A percentile compares a stretch with the other conserved stretches of the same genome.
Conservation (phyloP, 1,140 invertebrate species). For the Meloidogyne hapla region DNA sequence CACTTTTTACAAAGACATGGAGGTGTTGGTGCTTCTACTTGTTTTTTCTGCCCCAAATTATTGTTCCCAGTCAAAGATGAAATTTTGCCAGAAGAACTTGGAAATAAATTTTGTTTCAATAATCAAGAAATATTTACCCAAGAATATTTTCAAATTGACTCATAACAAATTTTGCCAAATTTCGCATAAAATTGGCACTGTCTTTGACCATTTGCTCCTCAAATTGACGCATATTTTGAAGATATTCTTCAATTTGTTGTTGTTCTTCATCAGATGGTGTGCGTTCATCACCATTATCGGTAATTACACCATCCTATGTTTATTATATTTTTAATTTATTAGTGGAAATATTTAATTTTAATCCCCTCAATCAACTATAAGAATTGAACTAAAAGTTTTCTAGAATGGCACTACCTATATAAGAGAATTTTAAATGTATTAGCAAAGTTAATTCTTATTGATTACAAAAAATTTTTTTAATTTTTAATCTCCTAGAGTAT, state of each 20-base stretch:
- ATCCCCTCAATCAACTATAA: too few relatives aligned
- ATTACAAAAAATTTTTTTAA: too few relatives aligned
- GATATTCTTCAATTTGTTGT: not conserved
- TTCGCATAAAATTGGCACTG: not conserved
- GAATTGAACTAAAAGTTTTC: too few relatives aligned
- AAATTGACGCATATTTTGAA: not conserved
- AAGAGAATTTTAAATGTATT: too few relatives aligned
- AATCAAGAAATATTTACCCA: not conserved
- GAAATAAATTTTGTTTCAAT: not conserved
- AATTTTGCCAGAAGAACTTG: not conserved
- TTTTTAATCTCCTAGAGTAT: too few relatives aligned
- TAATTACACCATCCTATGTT: not conserved
- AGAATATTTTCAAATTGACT: slow-evolving; percentile 3
- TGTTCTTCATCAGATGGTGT: not conserved
- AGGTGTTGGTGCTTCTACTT: not conserved
- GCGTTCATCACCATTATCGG: not conserved
- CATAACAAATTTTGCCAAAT: not conserved
- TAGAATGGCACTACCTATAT: too few relatives aligned
- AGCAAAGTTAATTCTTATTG: too few relatives aligned
- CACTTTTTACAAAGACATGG: not conserved
- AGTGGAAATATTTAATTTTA: too few relatives aligned
- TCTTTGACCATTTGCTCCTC: not conserved
- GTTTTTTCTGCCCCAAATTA: not conserved
- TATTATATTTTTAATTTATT: not conserved
- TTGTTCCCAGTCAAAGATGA: not conserved